Evolutionary conservation across 2,797 vertebrate species (phyloP), one percentile per base, ranked within the genome.

Genomic region (Potorous gilbertii): DNA sequence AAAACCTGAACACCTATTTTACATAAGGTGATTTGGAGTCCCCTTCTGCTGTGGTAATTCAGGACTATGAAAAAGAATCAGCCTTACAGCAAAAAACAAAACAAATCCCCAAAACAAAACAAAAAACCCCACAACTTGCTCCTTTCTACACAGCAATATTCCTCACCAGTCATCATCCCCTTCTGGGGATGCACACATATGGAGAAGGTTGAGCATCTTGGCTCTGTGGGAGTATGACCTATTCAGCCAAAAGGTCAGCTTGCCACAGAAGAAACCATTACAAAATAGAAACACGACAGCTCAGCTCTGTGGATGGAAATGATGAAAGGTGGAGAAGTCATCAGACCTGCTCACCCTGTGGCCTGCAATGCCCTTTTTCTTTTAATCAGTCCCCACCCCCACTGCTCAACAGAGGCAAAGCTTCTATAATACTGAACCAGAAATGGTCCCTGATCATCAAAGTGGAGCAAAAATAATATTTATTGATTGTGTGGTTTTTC

Each of bases 231-330:
- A 95, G 93, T 94, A 94, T 98, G 98, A 98, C 98, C 98, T 98
- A 98, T 97, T 98, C 98, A 97, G 96, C 97, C 93, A 56, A 98
- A 98, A 98, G 98, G 98, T 98, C 98, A 98, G 96, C 96, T 97
- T 98, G 96, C 97, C 97, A 98, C 57, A 40, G 96, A 98, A 97
- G 97, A 97, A 95, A 93, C 96, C 96, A 95, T 98, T 95, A 98
- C 95, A 95, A 94, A 95, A 95, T 56, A 92, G 96, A 97, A 98
- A 91, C 90, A 96, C 96, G 97, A 97, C 97, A 98, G 97, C 96
- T 98, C 96, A 91, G 97, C 96, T 97, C 96, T 87, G 97, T 94
- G 97, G 98, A 97, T 96, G 95, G 87, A 96, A 62, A 93, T 93
- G 96, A 97, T 97, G 92, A 97, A 97, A 94, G 55, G 91, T 5